Base-by-base conservation (phyloP, 2,113 vertebrate genomes). In the Amia ocellicauda region DNA sequence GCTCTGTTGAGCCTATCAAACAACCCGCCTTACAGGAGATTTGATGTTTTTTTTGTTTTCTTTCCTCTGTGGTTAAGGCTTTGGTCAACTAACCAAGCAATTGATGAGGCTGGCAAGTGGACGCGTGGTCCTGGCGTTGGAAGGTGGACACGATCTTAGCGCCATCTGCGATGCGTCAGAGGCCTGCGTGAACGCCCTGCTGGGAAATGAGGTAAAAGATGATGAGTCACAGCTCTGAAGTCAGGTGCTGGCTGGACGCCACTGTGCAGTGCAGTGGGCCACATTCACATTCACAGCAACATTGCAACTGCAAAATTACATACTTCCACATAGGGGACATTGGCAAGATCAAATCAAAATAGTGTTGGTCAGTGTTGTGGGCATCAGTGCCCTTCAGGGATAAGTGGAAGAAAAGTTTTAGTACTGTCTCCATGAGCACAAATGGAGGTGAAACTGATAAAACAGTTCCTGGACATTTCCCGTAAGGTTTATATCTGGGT, bases 171-270 rank as follows among this genome's bases (percentile, higher is more conserved):
- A 90, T 51, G 84, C 87, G 55, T 91, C 91, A 73, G 85, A 89
- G 74, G 88, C 88, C 75, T 89, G 86, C 61, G 81, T 88, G 71
- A 85, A 88, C 26, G 81, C 82, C 64, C 86, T 91, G 73, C 88
- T 92, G 80, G 85, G 88, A 91, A 90, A 89, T 72, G 81, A 92
- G 89, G 89, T 89, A 90, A 93, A 66, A 71, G 40, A 69, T 1
- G 49, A 53, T 66, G 69, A 83, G 70, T 77, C 75, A 80, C 11
- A 42, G 53, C 61, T 4, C 23, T n/a, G 22, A 74, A 31, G 64
- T 66, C 64, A 55, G 73, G 67, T 50, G 29, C 64, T 72, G 62
- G 28, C 66, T 43, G 57, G 26, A 64, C 17, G 53, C 13, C 26
- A 60, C 19, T 1, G 27, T 59, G 3, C 2, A 41, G 36, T 19